phyloP scores from a whole-genome alignment of 2,888 invertebrate species.

The Aspidiotus rigidus region DNA sequence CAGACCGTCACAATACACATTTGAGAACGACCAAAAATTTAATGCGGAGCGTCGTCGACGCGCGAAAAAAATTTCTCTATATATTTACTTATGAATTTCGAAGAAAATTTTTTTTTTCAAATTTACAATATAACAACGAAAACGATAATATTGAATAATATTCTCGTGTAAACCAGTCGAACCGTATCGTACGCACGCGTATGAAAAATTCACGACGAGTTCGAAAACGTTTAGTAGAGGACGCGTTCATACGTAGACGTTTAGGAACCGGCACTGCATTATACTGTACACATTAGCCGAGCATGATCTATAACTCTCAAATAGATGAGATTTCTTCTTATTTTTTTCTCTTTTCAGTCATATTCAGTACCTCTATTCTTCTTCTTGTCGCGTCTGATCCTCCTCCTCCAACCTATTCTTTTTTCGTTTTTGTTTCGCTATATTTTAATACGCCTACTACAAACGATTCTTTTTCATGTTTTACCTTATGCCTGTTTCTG shows the following conservation, averaged over 20 bases:
- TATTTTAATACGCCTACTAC: slow-evolving; percentile 35
- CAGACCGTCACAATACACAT: too few species aligned
- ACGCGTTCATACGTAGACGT: slow-evolving; percentile 25
- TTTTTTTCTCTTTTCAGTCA: slow-evolving; percentile 28
- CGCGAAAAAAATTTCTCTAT: too few species aligned
- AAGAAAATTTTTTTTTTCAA: too few species aligned
- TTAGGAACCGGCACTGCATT: slow-evolving; percentile 32
- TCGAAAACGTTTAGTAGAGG: slow-evolving; percentile 15
- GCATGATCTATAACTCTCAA: slow-evolving; percentile 32
- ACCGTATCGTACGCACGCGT: slow-evolving; percentile 21
- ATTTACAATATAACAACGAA: too few species aligned
- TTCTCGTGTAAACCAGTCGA: slow-evolving; percentile 9
- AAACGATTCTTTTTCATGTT: slow-evolving; percentile 33
- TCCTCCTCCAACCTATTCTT: slow-evolving; percentile 28
- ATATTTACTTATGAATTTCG: too few species aligned
- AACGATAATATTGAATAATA: too few species aligned
- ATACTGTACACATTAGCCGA: slow-evolving; percentile 17
- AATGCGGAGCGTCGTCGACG: too few species aligned
- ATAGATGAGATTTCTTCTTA: slow-evolving; percentile 33
- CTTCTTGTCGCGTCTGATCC: slow-evolving; percentile 14
- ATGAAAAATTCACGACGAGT: not conserved
- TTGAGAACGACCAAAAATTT: too few species aligned
- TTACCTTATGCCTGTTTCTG: slow-evolving; percentile 30
- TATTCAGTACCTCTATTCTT: slow-evolving; percentile 23
- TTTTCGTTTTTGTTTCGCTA: slow-evolving; percentile 33